These are phyloP conservation scores for Thymelicus acteon DNA, from an alignment of 2,888 invertebrate genomes.

Conservation along the genomic window DNA sequence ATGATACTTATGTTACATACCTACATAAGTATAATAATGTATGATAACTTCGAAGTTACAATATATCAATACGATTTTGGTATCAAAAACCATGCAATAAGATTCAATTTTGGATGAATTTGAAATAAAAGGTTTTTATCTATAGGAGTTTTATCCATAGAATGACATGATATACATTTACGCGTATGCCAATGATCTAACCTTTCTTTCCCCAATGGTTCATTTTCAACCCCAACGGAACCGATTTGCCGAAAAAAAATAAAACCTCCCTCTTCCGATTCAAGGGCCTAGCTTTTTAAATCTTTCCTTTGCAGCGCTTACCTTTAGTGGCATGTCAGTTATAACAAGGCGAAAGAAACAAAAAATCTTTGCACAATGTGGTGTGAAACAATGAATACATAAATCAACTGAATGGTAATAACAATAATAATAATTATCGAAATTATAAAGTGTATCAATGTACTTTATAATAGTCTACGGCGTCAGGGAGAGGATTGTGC, in stretches of 20 bases:
- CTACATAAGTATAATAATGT: not conserved
- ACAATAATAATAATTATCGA: too few species aligned
- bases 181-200: slow-evolving; percentile 9
- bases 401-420: too few species aligned
- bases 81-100: not conserved
- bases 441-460: too few species aligned
- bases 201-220: slow-evolving; percentile 13
- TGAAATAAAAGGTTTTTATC: too few species aligned
- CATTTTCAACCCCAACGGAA: slow-evolving; percentile 27
- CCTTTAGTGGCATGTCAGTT: slow-evolving; percentile 1
- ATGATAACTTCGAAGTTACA: not conserved
- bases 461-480: too few species aligned
- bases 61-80: not conserved
- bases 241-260: slow-evolving; percentile 24
- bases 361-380: not conserved
- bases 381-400: too few species aligned
- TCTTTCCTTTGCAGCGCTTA: not conserved
- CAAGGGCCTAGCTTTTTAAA: slow-evolving; percentile 9
- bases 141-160: too few species aligned
- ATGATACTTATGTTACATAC: not conserved
- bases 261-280: slow-evolving; percentile 18
- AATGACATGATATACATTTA: not conserved
- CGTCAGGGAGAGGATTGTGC: too few species aligned
- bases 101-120: slow-evolving; percentile 1
- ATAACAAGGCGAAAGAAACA: not conserved